Evolutionary conservation across 1,140 invertebrate species (phyloP).

Genomic region (Drosophila tristis): DNA sequence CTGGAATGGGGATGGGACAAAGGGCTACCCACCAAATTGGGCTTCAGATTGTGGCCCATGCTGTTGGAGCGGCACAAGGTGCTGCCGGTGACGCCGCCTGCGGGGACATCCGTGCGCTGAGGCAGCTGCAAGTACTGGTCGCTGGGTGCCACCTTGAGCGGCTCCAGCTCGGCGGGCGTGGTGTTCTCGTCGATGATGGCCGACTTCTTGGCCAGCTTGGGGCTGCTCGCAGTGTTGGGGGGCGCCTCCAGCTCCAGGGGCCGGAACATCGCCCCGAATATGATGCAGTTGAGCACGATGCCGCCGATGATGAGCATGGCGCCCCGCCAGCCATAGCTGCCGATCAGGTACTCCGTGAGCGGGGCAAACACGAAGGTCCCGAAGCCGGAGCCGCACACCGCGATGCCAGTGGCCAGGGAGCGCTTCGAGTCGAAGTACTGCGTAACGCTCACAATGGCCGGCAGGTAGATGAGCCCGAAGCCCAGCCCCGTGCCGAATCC

Average conservation of each 20-base stretch:
- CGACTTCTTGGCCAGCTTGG: slow-evolving; percentile 60
- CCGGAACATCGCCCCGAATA: slow-evolving; percentile 93
- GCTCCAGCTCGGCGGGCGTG: slow-evolving; percentile 71
- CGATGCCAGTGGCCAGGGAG: slow-evolving; percentile 96
- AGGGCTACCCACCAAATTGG: slow-evolving; percentile 43
- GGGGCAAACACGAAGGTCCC: slow-evolving; percentile 94
- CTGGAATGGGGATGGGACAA: no score
- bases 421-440: slow-evolving; percentile 96
- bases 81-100: background rate
- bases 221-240: slow-evolving; percentile 28
- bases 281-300: slow-evolving; percentile 91
- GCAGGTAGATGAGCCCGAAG: slow-evolving; percentile 96
- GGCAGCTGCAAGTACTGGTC: slow-evolving; percentile 78
- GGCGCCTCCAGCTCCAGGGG: slow-evolving; percentile 86
- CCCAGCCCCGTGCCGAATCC: slow-evolving; percentile 95
- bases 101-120: slow-evolving; percentile 36
- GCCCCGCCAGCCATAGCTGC: slow-evolving; percentile 88
- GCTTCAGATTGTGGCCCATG: slow-evolving; percentile 72
- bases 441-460: slow-evolving; percentile 97
- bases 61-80: slow-evolving; percentile 76
- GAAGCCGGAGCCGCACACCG: slow-evolving; percentile 96
- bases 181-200: slow-evolving; percentile 78
- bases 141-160: slow-evolving; percentile 54
- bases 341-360: slow-evolving; percentile 88
- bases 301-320: slow-evolving; percentile 92